Conservation (phyloP, 2,888 invertebrate genomes). For the Cheilosia pagana region DNA sequence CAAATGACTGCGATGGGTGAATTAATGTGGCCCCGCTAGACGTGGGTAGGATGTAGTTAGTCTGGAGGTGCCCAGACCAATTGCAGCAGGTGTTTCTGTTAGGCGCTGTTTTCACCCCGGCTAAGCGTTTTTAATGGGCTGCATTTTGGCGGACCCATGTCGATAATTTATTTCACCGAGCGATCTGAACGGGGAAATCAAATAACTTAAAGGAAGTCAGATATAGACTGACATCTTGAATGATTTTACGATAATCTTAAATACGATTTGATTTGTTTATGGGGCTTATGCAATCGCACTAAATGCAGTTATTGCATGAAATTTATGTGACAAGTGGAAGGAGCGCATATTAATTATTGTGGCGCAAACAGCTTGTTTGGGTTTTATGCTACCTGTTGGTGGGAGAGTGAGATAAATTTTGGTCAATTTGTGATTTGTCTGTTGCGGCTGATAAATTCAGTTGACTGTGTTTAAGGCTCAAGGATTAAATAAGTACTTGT, state of each 20-base stretch:
- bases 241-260: constrained; percentile 33
- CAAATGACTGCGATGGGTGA: constrained; percentile 2
- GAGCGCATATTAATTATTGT: constrained; percentile 44
- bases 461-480: too few species aligned
- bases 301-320: constrained; percentile 33
- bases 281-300: constrained; percentile 31
- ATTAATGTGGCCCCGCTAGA: not conserved
- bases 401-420: not conserved
- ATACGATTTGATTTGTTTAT: constrained; percentile 48
- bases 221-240: constrained; percentile 18
- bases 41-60: not conserved
- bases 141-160: not conserved
- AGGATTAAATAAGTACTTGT: too few species aligned
- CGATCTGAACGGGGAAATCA: constrained; percentile 21
- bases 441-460: not conserved
- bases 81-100: constrained; percentile 45
- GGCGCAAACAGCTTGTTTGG: constrained; percentile 6
- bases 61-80: not conserved
- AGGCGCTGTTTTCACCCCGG: constrained; percentile 37
- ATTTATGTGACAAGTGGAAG: constrained; percentile 31
- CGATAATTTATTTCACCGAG: constrained; percentile 15
- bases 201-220: constrained; percentile 43
- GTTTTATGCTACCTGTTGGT: not conserved
- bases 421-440: not conserved
- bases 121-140: constrained; percentile 29